These are phyloP conservation scores for Caenorhabditis elegans DNA, from an alignment of 1,140 invertebrate genomes.

Conservation along the genomic window DNA sequence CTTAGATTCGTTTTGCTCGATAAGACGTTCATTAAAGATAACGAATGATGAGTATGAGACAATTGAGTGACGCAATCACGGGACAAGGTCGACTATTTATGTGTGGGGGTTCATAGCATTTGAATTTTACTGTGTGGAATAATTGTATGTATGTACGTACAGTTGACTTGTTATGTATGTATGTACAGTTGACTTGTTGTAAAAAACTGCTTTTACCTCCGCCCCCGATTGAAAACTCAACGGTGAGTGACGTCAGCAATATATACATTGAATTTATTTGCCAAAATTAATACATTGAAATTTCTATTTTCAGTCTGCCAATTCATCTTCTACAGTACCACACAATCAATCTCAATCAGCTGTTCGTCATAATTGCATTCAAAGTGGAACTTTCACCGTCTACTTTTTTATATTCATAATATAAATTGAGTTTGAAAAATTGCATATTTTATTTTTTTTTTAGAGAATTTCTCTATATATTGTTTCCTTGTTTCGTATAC, in stretches of 20 bases:
- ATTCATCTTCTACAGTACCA: neutral
- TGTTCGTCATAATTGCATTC: constrained; percentile 1
- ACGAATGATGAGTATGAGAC: neutral
- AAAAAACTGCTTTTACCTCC: neutral
- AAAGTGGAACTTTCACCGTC: neutral
- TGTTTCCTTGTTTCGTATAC: too few species aligned
- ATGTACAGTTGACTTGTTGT: neutral
- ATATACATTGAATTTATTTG: neutral
- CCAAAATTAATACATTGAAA: neutral
- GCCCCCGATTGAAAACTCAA: neutral
- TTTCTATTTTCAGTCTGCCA: neutral
- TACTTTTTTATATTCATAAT: too few species aligned
- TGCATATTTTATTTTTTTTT: too few species aligned
- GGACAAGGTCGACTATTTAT: neutral
- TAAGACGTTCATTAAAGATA: neutral
- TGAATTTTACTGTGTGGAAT: too few species aligned
- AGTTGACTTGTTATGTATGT: too few species aligned
- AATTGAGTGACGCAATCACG: neutral
- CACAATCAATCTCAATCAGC: neutral
- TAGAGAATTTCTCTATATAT: too few species aligned
- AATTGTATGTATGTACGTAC: too few species aligned
- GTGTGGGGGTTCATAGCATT: too few species aligned
- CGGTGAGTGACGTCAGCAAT: neutral
- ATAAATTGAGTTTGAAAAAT: neutral
- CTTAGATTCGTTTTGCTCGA: neutral